Evolutionary conservation across 1,140 invertebrate genomes (phyloP).

Genomic region (Triops longicaudatus): DNA sequence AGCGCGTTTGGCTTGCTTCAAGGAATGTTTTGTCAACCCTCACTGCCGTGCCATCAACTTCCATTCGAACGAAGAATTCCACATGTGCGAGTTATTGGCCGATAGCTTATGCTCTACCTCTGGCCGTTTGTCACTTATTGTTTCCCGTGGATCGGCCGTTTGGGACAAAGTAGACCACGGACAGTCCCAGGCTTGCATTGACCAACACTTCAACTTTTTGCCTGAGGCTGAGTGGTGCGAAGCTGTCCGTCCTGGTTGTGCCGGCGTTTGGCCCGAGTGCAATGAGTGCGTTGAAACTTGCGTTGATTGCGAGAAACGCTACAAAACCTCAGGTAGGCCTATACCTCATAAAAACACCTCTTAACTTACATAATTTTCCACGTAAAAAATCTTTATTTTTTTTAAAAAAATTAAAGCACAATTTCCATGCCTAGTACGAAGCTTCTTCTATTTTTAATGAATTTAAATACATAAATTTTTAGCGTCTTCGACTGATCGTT

Average conservation of each 20-base stretch:
- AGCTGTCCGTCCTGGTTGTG: not conserved
- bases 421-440: too few species aligned
- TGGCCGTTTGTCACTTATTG: not conserved
- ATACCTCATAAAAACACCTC: too few species aligned
- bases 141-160: not conserved
- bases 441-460: not conserved
- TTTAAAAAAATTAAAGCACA: too few species aligned
- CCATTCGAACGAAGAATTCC: not conserved
- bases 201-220: not conserved
- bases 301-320: not conserved
- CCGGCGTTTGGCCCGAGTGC: not conserved
- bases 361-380: too few species aligned
- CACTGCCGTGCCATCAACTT: not conserved
- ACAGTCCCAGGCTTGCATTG: not conserved
- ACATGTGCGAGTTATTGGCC: not conserved
- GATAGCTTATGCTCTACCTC: not conserved
- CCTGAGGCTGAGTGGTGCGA: not conserved
- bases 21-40: not conserved
- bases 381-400: too few species aligned
- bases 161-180: not conserved
- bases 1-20: not conserved
- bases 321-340: not conserved
- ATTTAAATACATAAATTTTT: not conserved
- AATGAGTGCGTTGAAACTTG: not conserved
- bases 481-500: too few species aligned